Conservation (phyloP, 30 jellyfish, hydroid and myxozoan genomes). For the Pelagia noctiluca region DNA sequence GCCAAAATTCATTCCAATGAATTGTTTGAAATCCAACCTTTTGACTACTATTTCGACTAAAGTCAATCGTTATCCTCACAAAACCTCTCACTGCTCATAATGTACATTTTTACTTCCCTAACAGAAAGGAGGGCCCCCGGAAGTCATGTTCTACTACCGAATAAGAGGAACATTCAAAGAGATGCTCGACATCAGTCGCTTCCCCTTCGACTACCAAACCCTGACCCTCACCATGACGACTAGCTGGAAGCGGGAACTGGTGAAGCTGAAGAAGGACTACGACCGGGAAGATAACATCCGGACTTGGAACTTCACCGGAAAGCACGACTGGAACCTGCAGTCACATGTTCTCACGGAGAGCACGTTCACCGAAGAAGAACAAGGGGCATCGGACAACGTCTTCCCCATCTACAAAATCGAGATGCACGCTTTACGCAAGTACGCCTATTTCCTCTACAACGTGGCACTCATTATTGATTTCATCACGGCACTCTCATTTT, state of each 20-base stretch:
- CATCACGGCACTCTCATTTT: conserved; percentile 27
- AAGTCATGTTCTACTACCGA: conserved; percentile 40
- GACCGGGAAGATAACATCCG: conserved; percentile 30
- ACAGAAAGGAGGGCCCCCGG: conserved; percentile 39
- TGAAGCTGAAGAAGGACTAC: conserved; percentile 11
- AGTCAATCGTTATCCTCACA: too few relatives aligned
- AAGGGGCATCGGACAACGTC: conserved; percentile 20
- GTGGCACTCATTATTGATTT: conserved; percentile 20
- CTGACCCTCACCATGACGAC: conserved; percentile 56
- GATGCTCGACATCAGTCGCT: conserved; percentile 38
- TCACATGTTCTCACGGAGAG: neutral
- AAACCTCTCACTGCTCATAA: too few relatives aligned
- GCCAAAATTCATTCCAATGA: too few relatives aligned
- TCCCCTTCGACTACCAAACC: conserved; percentile 65
- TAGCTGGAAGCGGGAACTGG: conserved; percentile 21
- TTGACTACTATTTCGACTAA: too few relatives aligned
- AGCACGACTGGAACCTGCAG: conserved; percentile 13
- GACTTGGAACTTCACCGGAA: conserved; percentile 19
- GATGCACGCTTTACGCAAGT: conserved; percentile 19
- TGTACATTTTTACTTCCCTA: too few relatives aligned
- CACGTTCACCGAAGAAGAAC: conserved; percentile 9
- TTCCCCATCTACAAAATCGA: conserved; percentile 15
- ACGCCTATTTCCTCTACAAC: conserved; percentile 27
- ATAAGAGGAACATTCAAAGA: conserved; percentile 60
- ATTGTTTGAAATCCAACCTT: too few relatives aligned